Conservation (phyloP, 2,797 vertebrate genomes). For the Acrocephalus scirpaceus region DNA sequence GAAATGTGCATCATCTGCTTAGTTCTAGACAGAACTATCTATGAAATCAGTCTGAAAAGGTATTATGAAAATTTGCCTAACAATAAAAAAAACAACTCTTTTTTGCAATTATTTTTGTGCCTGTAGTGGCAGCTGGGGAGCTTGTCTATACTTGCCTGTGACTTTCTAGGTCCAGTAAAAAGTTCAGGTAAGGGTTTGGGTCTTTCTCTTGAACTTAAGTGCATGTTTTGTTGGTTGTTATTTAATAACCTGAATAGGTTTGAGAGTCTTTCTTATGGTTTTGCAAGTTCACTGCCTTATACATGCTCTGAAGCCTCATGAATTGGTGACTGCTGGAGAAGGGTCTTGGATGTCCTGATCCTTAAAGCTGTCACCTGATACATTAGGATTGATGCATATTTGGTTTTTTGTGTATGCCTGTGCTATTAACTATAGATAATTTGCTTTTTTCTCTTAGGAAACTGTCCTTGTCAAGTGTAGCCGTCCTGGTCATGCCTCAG, state of each 20-base stretch:
- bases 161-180: not conserved
- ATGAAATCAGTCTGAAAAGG: not conserved
- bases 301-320: not conserved
- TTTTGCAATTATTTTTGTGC: not conserved
- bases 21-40: not conserved
- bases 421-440: not conserved
- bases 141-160: not conserved
- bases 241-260: not conserved
- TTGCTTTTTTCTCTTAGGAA: conserved; percentile 77
- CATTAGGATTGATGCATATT: not conserved
- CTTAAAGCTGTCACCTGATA: not conserved
- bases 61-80: not conserved
- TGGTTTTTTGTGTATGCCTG: not conserved
- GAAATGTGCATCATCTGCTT: not conserved
- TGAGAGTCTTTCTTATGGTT: not conserved
- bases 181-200: not conserved
- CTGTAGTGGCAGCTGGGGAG: not conserved
- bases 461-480: conserved; percentile 80
- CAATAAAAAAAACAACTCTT: not conserved
- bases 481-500: conserved; percentile 72
- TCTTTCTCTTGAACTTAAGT: not conserved
- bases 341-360: not conserved
- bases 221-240: not conserved
- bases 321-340: not conserved
- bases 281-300: not conserved